Evolutionary conservation across 2,888 invertebrate genomes (phyloP).

Genomic region (Rotaria magnacalcarata): DNA sequence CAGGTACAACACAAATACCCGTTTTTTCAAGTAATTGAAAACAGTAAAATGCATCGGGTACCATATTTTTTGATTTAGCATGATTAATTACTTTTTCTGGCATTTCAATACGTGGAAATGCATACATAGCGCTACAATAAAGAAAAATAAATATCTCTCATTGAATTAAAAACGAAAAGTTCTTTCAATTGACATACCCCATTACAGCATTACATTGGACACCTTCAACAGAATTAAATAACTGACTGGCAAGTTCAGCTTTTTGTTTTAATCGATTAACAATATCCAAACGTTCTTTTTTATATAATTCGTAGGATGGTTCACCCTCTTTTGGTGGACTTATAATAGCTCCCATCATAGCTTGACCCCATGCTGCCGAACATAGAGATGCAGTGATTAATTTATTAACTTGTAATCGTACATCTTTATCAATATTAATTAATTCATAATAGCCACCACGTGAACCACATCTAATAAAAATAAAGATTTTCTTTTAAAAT

Average conservation of each 20-base stretch:
- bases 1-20: conserved; percentile 83
- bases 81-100: conserved; percentile 77
- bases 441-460: conserved; percentile 91
- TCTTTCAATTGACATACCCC: conserved; percentile 56
- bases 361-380: conserved; percentile 81
- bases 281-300: conserved; percentile 69
- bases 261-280: conserved; percentile 72
- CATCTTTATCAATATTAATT: conserved; percentile 76
- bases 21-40: conserved; percentile 78
- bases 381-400: conserved; percentile 88
- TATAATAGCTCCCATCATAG: conserved; percentile 81
- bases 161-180: no score
- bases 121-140: conserved; percentile 81
- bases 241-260: conserved; percentile 77
- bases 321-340: conserved; percentile 79
- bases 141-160: no score
- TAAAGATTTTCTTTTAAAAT: no score
- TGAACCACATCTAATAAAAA: conserved; percentile 69
- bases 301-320: conserved; percentile 75
- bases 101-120: conserved; percentile 79
- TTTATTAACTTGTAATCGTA: conserved; percentile 76
- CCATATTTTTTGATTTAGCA: conserved; percentile 68
- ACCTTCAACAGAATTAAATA: conserved; percentile 84
- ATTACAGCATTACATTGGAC: conserved; percentile 76
- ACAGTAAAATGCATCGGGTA: conserved; percentile 86